Evolutionary conservation across 2,888 invertebrate species (phyloP).

Genomic region (Eubasilissa splendida): DNA sequence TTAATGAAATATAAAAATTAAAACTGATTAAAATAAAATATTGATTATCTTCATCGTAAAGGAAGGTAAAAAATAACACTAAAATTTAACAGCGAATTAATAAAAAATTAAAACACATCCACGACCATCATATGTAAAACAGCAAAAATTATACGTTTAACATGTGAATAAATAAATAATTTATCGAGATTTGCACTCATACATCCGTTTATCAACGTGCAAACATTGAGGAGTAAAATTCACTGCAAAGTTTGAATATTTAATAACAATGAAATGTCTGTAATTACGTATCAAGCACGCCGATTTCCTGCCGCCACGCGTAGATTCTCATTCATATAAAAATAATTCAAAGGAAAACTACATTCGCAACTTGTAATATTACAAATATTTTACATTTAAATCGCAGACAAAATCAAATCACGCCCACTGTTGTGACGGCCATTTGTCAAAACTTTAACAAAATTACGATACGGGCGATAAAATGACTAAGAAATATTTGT

Average conservation of each 20-base stretch:
- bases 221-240: conserved; percentile 29
- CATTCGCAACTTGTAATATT: conserved; percentile 39
- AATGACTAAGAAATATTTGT: too few species aligned
- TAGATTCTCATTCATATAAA: conserved; percentile 32
- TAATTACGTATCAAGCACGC: conserved; percentile 40
- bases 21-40: conserved; percentile 30
- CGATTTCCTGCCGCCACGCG: conserved; percentile 44
- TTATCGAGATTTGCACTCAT: conserved; percentile 19
- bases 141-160: neutral
- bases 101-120: neutral
- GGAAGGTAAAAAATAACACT: conserved; percentile 7
- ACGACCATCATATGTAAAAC: conserved; percentile 7
- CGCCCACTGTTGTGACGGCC: conserved; percentile 58
- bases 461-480: too few species aligned
- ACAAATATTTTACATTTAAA: conserved; percentile 44
- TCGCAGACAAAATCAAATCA: conserved; percentile 49
- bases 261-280: conserved; percentile 52
- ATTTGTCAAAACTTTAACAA: conserved; percentile 57
- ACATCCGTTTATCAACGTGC: conserved; percentile 21
- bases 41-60: conserved; percentile 32
- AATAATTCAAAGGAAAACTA: conserved; percentile 35
- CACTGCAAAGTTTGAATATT: conserved; percentile 30
- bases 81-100: neutral
- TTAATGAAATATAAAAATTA: conserved; percentile 16
- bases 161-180: conserved; percentile 18